Percentiles rank a stretch among this genome's conserved stretches.
Conservation (phyloP, 2,888 invertebrate species). For the Chrysolina americana region DNA sequence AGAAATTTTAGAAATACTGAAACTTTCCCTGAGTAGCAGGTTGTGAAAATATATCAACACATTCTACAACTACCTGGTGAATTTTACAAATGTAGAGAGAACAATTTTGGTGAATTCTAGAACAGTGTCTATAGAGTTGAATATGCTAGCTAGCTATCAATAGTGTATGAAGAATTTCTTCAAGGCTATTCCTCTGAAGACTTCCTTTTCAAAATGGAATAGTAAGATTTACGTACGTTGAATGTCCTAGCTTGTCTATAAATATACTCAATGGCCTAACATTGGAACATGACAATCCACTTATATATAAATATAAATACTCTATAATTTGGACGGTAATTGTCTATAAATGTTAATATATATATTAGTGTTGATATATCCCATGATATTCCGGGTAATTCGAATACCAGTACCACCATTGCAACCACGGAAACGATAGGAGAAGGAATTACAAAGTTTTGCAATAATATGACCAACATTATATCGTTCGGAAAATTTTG, state of each 20-base stretch:
- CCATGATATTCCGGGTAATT: background rate
- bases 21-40: background rate
- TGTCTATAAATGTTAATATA: constrained; percentile 57
- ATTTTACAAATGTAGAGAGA: background rate
- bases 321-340: constrained; percentile 55
- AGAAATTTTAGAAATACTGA: background rate
- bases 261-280: constrained; percentile 68
- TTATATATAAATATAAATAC: constrained; percentile 50
- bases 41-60: too few species aligned
- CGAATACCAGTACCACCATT: background rate
- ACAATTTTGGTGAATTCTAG: background rate
- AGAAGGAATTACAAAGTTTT: too few species aligned
- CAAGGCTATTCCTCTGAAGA: background rate
- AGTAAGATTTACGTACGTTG: constrained; percentile 23
- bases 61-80: too few species aligned
- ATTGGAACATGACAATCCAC: constrained; percentile 69
- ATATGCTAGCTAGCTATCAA: background rate
- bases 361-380: constrained; percentile 62
- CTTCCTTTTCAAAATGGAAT: background rate
- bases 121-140: background rate
- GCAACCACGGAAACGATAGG: background rate
- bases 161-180: background rate
- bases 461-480: too few species aligned
- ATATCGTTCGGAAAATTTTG: too few species aligned
- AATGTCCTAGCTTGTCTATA: constrained; percentile 64